Conservation (phyloP, 2,113 vertebrate genomes). For the Papio anubis region DNA sequence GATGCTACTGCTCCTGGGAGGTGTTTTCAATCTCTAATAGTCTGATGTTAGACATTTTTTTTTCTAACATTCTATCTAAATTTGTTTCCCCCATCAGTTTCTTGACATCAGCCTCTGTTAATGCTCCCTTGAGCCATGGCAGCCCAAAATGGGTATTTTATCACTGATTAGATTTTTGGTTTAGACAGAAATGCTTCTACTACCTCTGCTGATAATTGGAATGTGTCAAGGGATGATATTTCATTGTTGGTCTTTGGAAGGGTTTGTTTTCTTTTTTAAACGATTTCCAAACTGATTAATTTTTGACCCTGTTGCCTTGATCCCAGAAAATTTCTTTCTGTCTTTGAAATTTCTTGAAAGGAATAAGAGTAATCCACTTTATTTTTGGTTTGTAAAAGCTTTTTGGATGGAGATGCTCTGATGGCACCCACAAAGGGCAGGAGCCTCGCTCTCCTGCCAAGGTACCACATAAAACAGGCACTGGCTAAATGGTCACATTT, state of each 20-base stretch:
- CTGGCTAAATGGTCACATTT: too few species aligned
- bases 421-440: fast-evolving
- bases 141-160: background rate
- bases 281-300: background rate
- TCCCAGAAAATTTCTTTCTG: background rate
- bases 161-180: background rate
- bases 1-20: background rate
- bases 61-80: background rate
- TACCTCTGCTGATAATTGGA: background rate
- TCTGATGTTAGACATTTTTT: background rate
- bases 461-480: too few species aligned
- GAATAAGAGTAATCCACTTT: background rate
- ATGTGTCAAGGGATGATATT: background rate
- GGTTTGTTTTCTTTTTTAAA: background rate
- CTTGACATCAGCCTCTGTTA: background rate
- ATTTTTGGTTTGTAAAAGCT: background rate
- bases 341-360: background rate
- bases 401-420: background rate
- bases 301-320: background rate
- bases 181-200: background rate
- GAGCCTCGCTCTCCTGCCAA: background rate
- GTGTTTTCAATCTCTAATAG: fast-evolving
- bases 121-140: background rate
- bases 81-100: background rate
- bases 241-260: background rate